Conservation (phyloP, 1,140 invertebrate species). For the Sminthurides bifidus region DNA sequence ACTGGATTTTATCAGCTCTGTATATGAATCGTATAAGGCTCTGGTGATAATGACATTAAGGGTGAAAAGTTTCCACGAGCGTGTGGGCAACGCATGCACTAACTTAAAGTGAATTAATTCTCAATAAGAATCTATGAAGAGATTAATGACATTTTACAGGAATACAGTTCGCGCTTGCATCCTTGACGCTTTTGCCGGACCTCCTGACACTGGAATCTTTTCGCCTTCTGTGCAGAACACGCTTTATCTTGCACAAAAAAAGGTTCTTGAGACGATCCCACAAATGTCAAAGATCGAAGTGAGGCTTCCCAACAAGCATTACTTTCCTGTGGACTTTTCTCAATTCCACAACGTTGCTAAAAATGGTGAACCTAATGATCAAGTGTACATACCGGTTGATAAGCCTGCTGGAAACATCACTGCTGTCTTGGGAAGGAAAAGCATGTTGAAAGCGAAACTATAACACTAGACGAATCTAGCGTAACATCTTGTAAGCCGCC, state of each 20-base stretch:
- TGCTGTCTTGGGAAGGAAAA: slow-evolving; percentile 49
- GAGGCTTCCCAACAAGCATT: slow-evolving; percentile 67
- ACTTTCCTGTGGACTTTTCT: slow-evolving; percentile 56
- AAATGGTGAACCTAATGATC: slow-evolving; percentile 45
- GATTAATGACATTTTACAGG: slow-evolving; percentile 30
- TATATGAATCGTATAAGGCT: no score
- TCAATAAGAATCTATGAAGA: neutral
- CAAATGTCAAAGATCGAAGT: slow-evolving; percentile 56
- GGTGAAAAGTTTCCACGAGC: no score
- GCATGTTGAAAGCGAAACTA: neutral
- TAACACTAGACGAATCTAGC: slow-evolving; percentile 13
- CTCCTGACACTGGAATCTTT: slow-evolving; percentile 37
- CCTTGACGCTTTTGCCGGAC: slow-evolving; percentile 56
- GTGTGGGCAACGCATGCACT: no score
- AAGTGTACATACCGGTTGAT: slow-evolving; percentile 59
- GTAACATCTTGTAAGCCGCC: no score
- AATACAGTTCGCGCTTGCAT: slow-evolving; percentile 53
- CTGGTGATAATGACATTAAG: no score
- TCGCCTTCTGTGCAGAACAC: slow-evolving; percentile 66
- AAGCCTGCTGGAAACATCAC: slow-evolving; percentile 64
- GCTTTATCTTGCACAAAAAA: slow-evolving; percentile 53
- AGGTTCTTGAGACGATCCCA: slow-evolving; percentile 49
- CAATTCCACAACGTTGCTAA: slow-evolving; percentile 49
- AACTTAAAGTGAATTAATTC: neutral
- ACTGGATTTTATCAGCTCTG: neutral